Evolutionary conservation across 2,113 vertebrate species (phyloP), one percentile per base, ranked within the genome.

Genomic region (Perca flavescens): DNA sequence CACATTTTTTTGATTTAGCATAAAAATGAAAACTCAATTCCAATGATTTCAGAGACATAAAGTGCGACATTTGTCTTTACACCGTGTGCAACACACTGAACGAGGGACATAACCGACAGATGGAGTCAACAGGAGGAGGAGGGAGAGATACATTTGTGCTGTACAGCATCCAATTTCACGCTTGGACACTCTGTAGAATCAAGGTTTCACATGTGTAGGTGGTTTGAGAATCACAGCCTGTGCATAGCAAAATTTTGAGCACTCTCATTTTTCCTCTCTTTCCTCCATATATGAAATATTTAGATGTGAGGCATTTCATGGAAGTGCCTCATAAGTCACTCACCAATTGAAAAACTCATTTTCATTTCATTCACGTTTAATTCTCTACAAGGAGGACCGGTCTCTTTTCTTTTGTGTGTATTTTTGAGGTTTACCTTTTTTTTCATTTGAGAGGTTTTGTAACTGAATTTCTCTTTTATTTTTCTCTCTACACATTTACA

Each of bases 91-190:
- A 47, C 61, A 53, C 65, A 6, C 62, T 66, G 70, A 66, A 60
- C 4, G 1, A 49, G 13, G 70, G 75, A 66, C 43, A 31, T 46
- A 65, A 68, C 50, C 5, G 77, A 74, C 75, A 74, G 60, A 56
- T 16, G 31, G 73, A 68, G 61, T 19, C 13, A 40, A 56, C 15
- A 57, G 74, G 71, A 50, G 62, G 67, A 46, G 68, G 70, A 49
- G 19, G 67, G 69, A 69, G 65, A 67, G 84, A 86, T 84, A 74
- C 81, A 77, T 83, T 88, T 90, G 69, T 80, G 70, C 64, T 80
- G 83, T 47, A 77, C 76, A 75, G 79, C 87, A 69, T 91, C 90
- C 91, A 94, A 93, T 94, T 94, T 94, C 94, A 94, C 74, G 68
- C 93, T 74, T 68, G 85, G 83, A 40, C 56, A 53, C 77, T 72